Conservation (phyloP, 2,797 vertebrate genomes). For the Rhyacichthys aspro region DNA sequence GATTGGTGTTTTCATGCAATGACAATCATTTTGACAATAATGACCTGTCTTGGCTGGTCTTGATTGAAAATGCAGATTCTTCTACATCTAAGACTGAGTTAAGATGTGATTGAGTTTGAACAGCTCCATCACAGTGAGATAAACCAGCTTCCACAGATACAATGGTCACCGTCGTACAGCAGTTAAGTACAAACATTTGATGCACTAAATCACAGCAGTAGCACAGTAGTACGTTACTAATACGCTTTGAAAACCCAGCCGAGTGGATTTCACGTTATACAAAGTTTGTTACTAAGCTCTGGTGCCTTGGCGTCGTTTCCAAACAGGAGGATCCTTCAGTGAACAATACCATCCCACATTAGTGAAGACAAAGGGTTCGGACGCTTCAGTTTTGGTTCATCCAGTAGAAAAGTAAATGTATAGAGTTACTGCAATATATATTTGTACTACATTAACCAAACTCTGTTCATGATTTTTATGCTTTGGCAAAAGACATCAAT, state of each 20-base stretch:
- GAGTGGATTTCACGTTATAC: conserved; percentile 25
- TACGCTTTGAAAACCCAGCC: conserved; percentile 31
- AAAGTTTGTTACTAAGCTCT: conserved; percentile 34
- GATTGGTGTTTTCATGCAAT: no score
- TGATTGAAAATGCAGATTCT: background rate
- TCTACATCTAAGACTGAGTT: background rate
- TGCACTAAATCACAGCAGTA: conserved; percentile 20
- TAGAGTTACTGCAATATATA: no score
- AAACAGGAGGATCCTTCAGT: conserved; percentile 52
- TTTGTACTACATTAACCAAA: no score
- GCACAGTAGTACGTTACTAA: conserved; percentile 27
- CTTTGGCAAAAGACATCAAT: no score
- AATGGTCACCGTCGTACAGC: conserved; percentile 17
- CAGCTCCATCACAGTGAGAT: conserved; percentile 3
- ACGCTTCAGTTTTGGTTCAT: conserved; percentile 26
- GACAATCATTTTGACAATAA: no score
- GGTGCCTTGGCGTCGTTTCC: conserved; percentile 45
- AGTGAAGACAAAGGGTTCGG: background rate
- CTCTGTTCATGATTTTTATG: no score
- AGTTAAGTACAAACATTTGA: conserved; percentile 25
- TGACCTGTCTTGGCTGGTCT: background rate
- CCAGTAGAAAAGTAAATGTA: background rate
- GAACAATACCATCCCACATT: conserved; percentile 28
- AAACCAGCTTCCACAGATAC: conserved; percentile 9
- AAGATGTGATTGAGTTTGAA: background rate